phyloP scores from a whole-genome alignment of 2,797 vertebrate species.

The Graptemys geographica region DNA sequence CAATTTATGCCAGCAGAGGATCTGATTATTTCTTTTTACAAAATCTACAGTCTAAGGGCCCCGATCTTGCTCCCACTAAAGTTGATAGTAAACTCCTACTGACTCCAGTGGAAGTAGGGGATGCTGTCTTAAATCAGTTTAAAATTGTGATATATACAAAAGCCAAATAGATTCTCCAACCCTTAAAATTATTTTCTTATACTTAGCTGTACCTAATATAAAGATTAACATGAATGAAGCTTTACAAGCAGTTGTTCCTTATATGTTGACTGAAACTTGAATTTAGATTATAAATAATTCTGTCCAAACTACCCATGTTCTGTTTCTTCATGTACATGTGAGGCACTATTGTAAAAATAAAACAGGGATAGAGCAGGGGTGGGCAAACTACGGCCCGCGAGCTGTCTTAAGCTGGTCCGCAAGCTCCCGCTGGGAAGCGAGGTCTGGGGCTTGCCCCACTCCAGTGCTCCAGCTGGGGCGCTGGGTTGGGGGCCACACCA shows the following conservation, averaged over 20 bases:
- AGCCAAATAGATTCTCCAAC: neutral
- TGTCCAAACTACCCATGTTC: neutral
- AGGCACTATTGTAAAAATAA: neutral
- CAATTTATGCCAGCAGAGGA: neutral
- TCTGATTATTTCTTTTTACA: neutral
- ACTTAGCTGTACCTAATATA: neutral
- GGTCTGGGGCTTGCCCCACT: no score
- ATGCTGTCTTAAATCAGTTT: neutral
- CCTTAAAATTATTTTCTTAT: neutral
- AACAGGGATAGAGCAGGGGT: neutral
- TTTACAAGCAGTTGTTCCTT: neutral
- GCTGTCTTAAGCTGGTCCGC: no score
- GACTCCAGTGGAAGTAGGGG: fast-evolving
- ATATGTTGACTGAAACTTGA: neutral
- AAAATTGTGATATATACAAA: neutral
- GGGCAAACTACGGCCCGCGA: no score
- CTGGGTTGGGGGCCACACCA: no score
- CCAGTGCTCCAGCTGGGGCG: no score
- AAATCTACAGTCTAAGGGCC: neutral
- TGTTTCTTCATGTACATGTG: neutral
- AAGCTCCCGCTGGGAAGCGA: no score
- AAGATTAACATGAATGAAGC: neutral
- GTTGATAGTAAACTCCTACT: neutral
- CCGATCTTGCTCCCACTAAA: neutral
- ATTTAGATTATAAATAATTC: neutral